Percentiles rank a stretch among this genome's conserved stretches.
These are phyloP conservation scores for Helobdella robusta DNA, from an alignment of 2,888 invertebrate genomes.

Conservation along the genomic window DNA sequence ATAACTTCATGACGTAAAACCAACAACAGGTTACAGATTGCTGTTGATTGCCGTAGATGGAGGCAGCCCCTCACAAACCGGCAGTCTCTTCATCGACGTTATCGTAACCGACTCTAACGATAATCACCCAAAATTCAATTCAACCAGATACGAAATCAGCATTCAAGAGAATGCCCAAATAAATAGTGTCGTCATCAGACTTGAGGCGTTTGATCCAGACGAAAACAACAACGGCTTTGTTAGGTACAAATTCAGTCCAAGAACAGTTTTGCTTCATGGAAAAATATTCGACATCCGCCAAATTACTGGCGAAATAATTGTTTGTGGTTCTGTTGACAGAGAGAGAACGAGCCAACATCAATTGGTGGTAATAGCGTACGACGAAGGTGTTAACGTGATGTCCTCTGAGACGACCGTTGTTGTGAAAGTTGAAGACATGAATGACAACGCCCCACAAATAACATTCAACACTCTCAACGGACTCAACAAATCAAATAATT, in stretches of 20 bases:
- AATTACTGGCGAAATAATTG: slow-evolving; percentile 32
- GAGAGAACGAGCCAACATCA: slow-evolving; percentile 30
- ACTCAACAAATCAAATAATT: neutral
- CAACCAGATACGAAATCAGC: slow-evolving; percentile 30
- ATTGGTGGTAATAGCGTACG: slow-evolving; percentile 30
- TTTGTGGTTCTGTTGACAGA: slow-evolving; percentile 30
- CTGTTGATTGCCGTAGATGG: slow-evolving; percentile 22
- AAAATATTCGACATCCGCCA: slow-evolving; percentile 28
- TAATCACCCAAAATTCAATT: slow-evolving; percentile 32
- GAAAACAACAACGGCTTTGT: slow-evolving; percentile 32
- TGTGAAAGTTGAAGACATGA: slow-evolving; percentile 31
- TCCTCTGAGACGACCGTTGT: slow-evolving; percentile 32
- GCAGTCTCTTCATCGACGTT: slow-evolving; percentile 30
- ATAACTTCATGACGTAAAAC: slow-evolving; percentile 7
- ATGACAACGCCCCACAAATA: slow-evolving; percentile 33
- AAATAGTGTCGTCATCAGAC: slow-evolving; percentile 26
- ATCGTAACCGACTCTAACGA: slow-evolving; percentile 35
- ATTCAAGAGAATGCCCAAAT: slow-evolving; percentile 31
- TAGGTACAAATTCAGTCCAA: slow-evolving; percentile 26
- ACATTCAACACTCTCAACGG: slow-evolving; percentile 31
- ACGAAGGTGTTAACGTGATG: slow-evolving; percentile 31
- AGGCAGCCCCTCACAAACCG: slow-evolving; percentile 18
- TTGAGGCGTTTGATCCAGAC: slow-evolving; percentile 34
- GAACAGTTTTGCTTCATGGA: slow-evolving; percentile 9
- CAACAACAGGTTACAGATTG: slow-evolving; percentile 2